Evolutionary conservation across 1,140 invertebrate genomes (phyloP), one percentile per base, ranked within the genome.

Genomic region (Zaprionus vittiger): DNA sequence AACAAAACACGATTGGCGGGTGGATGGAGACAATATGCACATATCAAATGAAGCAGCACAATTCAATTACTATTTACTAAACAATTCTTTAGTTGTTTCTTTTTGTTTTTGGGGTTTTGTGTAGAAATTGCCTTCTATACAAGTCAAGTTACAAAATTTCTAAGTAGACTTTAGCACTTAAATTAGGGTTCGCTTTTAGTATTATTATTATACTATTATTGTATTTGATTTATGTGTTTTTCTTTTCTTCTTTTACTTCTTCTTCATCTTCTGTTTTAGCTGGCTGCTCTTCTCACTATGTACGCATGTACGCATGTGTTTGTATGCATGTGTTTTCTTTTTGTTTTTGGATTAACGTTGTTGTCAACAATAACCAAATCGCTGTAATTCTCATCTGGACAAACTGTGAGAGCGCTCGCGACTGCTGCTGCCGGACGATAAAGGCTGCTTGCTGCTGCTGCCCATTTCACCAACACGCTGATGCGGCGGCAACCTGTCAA

Each of bases 401-500:
- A 93, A 69, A 70, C 92, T 93, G 56, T 93, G 92, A 37, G 92
- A 93, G 55, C 92, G 82, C 73, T 93, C 92, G 49, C 92, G 91
- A 79, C 92, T 93, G 81, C 92, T 93, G 77, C 92, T 93, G 61
- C 90, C 91, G 14, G 92, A 93, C 20, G 86, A 92, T 26, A 86
- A 68, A 9, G 86, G 83, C 69, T 91, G 91, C 65, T 91, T 92
- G 31, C 44, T 66, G 31, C 44, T 66, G 28, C 61, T 79, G 67
- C 73, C 80, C 64, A 81, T 73, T 37, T 95, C 94, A 77, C 95
- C 95, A 69, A 98, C 93, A 82, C 96, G 94, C 77, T 96, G 96
- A 77, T 96, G 95, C 14, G 94, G 92, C 17, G 96, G 96, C 80
- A 98, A 94, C 82, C 97, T 96, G 76, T 96, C 95, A 93, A 99